Conservation (phyloP, 64 coral and sea anemone genomes). For the Pachyseris speciosa region DNA sequence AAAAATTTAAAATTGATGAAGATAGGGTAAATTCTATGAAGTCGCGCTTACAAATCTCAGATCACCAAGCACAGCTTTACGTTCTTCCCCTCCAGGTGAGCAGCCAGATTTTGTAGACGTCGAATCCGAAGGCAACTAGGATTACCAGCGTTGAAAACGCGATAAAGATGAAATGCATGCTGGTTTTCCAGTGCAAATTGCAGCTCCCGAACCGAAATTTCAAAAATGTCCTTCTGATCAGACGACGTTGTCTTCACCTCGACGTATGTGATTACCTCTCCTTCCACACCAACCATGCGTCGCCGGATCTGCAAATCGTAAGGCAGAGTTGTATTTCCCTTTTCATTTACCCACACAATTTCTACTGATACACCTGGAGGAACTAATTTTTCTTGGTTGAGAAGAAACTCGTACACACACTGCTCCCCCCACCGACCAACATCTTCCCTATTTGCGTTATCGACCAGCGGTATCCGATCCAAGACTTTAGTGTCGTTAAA, state of each 20-base stretch:
- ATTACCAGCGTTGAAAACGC: constrained; percentile 46
- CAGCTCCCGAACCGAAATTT: constrained; percentile 55
- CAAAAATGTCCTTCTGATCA: constrained; percentile 55
- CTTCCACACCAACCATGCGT: background rate
- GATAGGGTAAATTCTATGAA: background rate
- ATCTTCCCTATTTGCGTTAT: constrained; percentile 46
- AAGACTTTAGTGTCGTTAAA: background rate
- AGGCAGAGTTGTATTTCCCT: constrained; percentile 23
- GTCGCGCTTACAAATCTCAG: background rate
- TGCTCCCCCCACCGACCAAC: constrained; percentile 69
- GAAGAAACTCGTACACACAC: constrained; percentile 58
- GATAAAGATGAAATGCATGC: constrained; percentile 46
- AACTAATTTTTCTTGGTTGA: background rate
- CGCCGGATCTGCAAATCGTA: constrained; percentile 57
- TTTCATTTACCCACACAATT: constrained; percentile 65
- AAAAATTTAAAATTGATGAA: too few relatives aligned
- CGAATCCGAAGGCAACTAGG: constrained; percentile 26
- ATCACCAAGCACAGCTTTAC: constrained; percentile 55
- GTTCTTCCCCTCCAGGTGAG: constrained; percentile 37
- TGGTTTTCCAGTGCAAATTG: background rate
- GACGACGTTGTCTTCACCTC: constrained; percentile 73
- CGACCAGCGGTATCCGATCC: background rate
- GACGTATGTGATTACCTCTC: constrained; percentile 15
- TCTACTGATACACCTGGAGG: background rate
- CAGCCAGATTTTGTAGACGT: constrained; percentile 29